phyloP scores from a whole-genome alignment of 1,140 invertebrate species.

The Nilaparvata lugens region DNA sequence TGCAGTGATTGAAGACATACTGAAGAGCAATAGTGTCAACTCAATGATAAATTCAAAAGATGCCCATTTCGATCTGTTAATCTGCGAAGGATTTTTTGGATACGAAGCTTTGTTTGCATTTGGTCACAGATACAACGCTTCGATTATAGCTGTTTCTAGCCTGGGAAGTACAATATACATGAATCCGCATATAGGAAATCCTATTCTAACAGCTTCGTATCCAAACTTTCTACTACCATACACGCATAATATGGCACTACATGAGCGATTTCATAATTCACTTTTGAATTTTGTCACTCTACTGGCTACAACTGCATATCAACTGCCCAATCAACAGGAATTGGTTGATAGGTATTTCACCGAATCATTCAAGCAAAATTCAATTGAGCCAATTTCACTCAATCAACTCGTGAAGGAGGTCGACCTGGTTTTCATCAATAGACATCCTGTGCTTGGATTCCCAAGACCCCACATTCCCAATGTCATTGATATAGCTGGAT shows the following conservation, averaged over 20 bases:
- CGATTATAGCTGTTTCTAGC: neutral
- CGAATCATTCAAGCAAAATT: neutral
- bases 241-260: neutral
- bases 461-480: conserved; percentile 45
- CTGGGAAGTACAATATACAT: neutral
- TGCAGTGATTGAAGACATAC: neutral
- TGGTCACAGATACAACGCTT: neutral
- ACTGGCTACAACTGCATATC: neutral
- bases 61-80: neutral
- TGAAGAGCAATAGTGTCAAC: neutral
- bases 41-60: neutral
- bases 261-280: neutral
- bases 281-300: neutral
- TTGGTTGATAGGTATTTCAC: neutral
- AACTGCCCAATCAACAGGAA: neutral
- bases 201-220: neutral
- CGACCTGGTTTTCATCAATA: conserved; percentile 45
- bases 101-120: neutral
- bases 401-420: neutral
- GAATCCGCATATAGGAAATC: neutral
- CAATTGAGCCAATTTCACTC: neutral
- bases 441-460: conserved; percentile 49
- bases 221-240: neutral
- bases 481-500: conserved; percentile 42
- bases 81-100: neutral